Percentiles rank a stretch among this genome's conserved stretches.
These are phyloP conservation scores for Coptodon bakossiorum DNA, from an alignment of 2,113 vertebrate species.

Conservation along the genomic window DNA sequence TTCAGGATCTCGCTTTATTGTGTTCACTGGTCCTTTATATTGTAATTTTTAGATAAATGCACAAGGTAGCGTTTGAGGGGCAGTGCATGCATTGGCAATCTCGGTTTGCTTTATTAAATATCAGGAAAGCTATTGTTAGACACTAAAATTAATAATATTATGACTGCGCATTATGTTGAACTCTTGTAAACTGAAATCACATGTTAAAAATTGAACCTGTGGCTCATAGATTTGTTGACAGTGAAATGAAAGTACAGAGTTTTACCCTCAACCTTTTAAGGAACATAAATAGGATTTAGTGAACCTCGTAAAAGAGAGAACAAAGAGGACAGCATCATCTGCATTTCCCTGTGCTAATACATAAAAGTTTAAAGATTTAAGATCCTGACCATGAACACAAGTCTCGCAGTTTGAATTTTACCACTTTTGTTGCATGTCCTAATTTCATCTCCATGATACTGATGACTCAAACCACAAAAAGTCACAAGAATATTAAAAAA, in stretches of 20 bases:
- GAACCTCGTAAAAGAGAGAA: background rate
- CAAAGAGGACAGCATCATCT: background rate
- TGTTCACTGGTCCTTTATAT: background rate
- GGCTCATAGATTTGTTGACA: background rate
- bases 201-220: background rate
- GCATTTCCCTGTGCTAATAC: background rate
- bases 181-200: background rate
- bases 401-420: background rate
- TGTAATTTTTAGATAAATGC: background rate
- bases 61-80: background rate
- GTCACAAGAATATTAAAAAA: background rate
- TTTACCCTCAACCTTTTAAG: background rate
- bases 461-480: background rate
- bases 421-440: background rate
- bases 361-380: background rate
- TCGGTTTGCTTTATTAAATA: background rate
- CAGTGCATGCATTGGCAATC: background rate
- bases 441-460: background rate
- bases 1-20: background rate
- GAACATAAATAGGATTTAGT: background rate
- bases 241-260: background rate
- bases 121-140: background rate
- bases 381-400: background rate
- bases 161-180: background rate
- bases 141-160: background rate